phyloP scores from a whole-genome alignment of 2,888 invertebrate genomes.

The Mythimna loreyi region DNA sequence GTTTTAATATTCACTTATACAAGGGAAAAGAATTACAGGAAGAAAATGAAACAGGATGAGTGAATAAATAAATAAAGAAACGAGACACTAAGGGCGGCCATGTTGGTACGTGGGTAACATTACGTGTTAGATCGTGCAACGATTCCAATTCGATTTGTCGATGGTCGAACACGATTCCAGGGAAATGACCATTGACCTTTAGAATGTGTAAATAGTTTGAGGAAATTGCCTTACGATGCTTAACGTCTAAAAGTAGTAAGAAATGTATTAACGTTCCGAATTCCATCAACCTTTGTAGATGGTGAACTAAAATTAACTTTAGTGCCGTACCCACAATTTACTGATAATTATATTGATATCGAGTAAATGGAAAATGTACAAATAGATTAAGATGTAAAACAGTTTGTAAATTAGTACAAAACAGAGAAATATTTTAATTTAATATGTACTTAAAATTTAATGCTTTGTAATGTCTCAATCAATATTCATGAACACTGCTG shows the following conservation, averaged over 20 bases:
- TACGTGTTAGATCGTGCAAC: slow-evolving; percentile 85
- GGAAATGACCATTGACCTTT: slow-evolving; percentile 80
- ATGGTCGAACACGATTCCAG: slow-evolving; percentile 75
- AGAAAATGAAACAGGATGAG: slow-evolving; percentile 87
- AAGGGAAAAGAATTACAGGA: slow-evolving; percentile 88
- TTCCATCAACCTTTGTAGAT: slow-evolving; percentile 19
- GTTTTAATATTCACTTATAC: slow-evolving; percentile 89
- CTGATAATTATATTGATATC: slow-evolving; percentile 14
- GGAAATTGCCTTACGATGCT: slow-evolving; percentile 55
- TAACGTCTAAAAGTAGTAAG: slow-evolving; percentile 30
- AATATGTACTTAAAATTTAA: slow-evolving; percentile 38
- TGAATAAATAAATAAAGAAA: slow-evolving; percentile 89
- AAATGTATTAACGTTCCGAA: slow-evolving; percentile 19
- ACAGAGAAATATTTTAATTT: slow-evolving; percentile 29
- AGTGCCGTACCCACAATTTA: slow-evolving; percentile 37
- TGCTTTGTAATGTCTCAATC: slow-evolving; percentile 31
- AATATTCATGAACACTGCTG: slow-evolving; percentile 38
- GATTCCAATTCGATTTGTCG: slow-evolving; percentile 87
- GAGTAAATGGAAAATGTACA: slow-evolving; percentile 31
- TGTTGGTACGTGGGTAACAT: slow-evolving; percentile 77
- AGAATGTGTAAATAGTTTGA: slow-evolving; percentile 84
- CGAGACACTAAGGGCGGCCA: slow-evolving; percentile 71
- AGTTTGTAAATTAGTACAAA: slow-evolving; percentile 29
- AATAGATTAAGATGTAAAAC: slow-evolving; percentile 35
- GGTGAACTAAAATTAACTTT: slow-evolving; percentile 28